Conservation (phyloP, 2,888 invertebrate genomes). For the Bembecia ichneumoniformis region DNA sequence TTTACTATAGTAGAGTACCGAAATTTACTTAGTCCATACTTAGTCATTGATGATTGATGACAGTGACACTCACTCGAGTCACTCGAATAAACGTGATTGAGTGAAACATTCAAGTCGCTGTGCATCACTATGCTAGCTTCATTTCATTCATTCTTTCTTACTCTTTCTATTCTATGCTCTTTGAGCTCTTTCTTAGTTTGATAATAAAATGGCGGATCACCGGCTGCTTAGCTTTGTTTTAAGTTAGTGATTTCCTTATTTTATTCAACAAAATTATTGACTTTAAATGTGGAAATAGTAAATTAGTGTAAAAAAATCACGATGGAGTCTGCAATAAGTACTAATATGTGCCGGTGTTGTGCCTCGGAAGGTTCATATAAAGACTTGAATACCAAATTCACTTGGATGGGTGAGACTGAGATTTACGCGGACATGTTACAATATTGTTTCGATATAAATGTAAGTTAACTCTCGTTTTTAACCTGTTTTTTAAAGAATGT, state of each 20-base stretch:
- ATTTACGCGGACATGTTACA: slow-evolving; percentile 56
- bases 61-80: too few relatives aligned
- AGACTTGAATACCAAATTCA: slow-evolving; percentile 46
- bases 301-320: slow-evolving; percentile 19
- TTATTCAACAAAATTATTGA: slow-evolving; percentile 9
- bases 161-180: too few relatives aligned
- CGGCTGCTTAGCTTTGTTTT: slow-evolving; percentile 21
- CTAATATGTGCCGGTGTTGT: slow-evolving; percentile 61
- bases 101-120: too few relatives aligned
- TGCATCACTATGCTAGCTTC: too few relatives aligned
- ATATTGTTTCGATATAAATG: slow-evolving; percentile 56
- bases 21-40: too few relatives aligned
- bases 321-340: slow-evolving; percentile 41
- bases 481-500: neutral
- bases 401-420: slow-evolving; percentile 62
- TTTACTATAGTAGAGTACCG: too few relatives aligned
- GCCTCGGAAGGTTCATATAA: slow-evolving; percentile 56
- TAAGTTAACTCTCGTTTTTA: slow-evolving; percentile 23
- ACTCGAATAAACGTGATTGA: too few relatives aligned
- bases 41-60: too few relatives aligned
- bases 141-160: too few relatives aligned
- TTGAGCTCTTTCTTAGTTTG: neutral
- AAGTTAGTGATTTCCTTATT: neutral
- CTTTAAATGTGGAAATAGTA: slow-evolving; percentile 23
- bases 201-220: slow-evolving; percentile 45